Evolutionary conservation across 2,113 vertebrate genomes (phyloP), one percentile per base, ranked within the genome.

Genomic region (Tragulus kanchil): DNA sequence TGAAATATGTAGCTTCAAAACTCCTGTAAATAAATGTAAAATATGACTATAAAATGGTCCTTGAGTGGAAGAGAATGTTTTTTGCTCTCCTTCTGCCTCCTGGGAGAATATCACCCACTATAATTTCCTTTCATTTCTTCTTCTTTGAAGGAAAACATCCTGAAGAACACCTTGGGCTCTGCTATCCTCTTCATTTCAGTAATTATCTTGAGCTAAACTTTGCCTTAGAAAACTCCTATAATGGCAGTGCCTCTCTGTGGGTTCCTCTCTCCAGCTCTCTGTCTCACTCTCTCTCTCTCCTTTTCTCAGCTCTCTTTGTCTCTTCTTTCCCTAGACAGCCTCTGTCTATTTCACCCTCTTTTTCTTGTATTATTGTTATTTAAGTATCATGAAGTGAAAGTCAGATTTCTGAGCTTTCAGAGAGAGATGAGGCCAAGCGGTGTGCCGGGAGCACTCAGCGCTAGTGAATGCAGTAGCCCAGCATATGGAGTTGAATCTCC

Each of bases 401-500:
- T 98, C 98, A 98, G 96, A 95, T 98, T 98, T 95, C 98, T 97
- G 97, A 96, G 95, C 98, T 98, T 98, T 98, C 95, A 17, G 98
- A 98, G 98, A 98, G 96, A 97, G 98, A 98, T 97, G 98, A 98
- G 98, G 98, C 96, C 97, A 98, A 98, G 96, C 85, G 54, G 90
- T 98, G 98, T 97, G 0, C 75, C 93, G 99, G 98, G 98, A 98
- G 96, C 98, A 97, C 98, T 98, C 93, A 82, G 97, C 98, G 94
- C 97, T 96, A 97, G 96, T 28, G 58, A 97, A 98, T 64, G 23
- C 96, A 85, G 89, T 95, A 96, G 94, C 96, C 97, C 3, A 97
- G 97, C 98, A 99, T 99, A 99, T 98, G 98, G 98, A 99, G 98
- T 79, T 93, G 98, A 95, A 93, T 98, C 98, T 98, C 96, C 97